Evolutionary conservation across 2,888 invertebrate species (phyloP), one percentile per base, ranked within the genome.

Genomic region (Oeneis ivallda): DNA sequence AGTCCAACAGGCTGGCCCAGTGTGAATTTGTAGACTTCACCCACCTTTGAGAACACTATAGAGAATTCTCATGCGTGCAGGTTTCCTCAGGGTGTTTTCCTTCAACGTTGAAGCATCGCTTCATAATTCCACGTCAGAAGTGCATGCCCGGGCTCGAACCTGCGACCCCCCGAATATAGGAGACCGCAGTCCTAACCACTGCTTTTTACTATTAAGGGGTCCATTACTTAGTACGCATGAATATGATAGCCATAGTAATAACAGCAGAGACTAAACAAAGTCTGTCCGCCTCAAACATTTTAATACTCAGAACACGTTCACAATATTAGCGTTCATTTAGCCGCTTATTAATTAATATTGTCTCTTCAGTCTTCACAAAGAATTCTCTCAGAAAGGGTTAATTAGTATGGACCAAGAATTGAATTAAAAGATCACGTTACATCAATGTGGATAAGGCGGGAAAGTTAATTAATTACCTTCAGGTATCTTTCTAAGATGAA

Each of bases 391-490:
- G 83, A 85, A 85, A 84, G 87, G 87, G 87, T 87, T 87, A 87
- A 87, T 87, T 87, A 86, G 84, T 82, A 82, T 85, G 84, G 82
- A 81, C 83, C 78, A 81, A 84, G 85, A 85, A 88, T 87, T 87
- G 85, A 85, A 86, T 87, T 87, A 87, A 86, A 86, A 79, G 75
- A 73, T 74, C 61, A 66, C 74, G 83, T 68, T 74, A 54, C 69
- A 19, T 9, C 75, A 53, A 37, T 72, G 58, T 76, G 79, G 88
- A 87, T 74, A 79, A 47, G 76, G 60, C 73, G 66, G 10, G 26
- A 32, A 10, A 43, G 32, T 45, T 58, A 45, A 43, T 58, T 58
- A 58, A 26, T 41, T 19, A 41, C 7, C 10, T 50, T 26, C 7
- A 13, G 13, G 9, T 11, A 13, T 9, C 10, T 19, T 49, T 11